phyloP scores from a whole-genome alignment of 2,888 invertebrate genomes.

The Heliconius erato region DNA sequence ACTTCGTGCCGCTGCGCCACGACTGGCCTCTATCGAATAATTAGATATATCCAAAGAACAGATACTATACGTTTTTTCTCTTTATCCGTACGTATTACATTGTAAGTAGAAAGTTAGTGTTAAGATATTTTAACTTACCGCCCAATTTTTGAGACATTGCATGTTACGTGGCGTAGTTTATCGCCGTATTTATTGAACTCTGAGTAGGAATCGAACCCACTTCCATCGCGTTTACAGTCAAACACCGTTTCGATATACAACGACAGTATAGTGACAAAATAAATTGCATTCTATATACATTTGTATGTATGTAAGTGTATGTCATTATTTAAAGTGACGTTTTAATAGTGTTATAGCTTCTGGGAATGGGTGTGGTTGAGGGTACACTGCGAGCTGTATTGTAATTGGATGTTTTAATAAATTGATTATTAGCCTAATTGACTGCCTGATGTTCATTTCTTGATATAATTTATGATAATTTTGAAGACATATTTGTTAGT shows the following conservation, averaged over 20 bases:
- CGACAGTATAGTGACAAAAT: background rate
- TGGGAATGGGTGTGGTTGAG: constrained; percentile 29
- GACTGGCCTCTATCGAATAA: too few species aligned
- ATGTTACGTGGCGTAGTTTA: too few species aligned
- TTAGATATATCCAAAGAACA: too few species aligned
- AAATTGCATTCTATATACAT: background rate
- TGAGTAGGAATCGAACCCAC: background rate
- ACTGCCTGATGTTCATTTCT: background rate
- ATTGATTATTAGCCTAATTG: constrained; percentile 32
- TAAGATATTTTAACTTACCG: too few species aligned
- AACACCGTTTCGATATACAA: background rate
- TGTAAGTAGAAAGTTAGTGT: too few species aligned
- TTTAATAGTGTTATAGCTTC: constrained; percentile 33
- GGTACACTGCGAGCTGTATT: background rate
- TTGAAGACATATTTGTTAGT: background rate
- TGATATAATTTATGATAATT: background rate
- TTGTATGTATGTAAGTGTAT: constrained; percentile 12
- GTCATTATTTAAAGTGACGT: constrained; percentile 35
- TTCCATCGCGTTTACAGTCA: background rate
- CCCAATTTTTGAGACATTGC: too few species aligned
- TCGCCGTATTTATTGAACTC: too few species aligned
- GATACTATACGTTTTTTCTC: too few species aligned
- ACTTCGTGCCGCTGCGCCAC: too few species aligned
- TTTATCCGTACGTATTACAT: too few species aligned
- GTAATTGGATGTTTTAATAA: constrained; percentile 27